Evolutionary conservation across 2,797 vertebrate genomes (phyloP).

Genomic region (Mus caroli): DNA sequence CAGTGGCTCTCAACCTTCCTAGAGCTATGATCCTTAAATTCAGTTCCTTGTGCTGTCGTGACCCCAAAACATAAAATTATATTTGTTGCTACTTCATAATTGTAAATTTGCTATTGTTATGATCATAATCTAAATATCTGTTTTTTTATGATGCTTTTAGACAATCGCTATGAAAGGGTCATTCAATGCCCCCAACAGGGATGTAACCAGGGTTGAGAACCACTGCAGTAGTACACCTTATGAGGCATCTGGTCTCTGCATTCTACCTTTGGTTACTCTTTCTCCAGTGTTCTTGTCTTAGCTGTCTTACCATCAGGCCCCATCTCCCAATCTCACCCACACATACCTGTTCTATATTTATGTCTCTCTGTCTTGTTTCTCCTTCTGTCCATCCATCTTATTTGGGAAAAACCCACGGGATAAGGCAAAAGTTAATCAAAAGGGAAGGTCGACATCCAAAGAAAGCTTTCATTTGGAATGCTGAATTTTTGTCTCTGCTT

Average conservation of each 20-base stretch:
- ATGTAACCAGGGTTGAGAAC: not conserved
- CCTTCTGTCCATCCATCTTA: not conserved
- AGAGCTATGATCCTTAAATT: not conserved
- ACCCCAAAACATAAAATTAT: not conserved
- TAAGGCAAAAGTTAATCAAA: slow-evolving; percentile 22
- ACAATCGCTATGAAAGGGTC: not conserved
- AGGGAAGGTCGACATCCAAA: not conserved
- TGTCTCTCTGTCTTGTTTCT: not conserved
- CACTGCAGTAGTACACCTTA: too few relatives aligned
- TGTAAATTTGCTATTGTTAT: not conserved
- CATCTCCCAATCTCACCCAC: not conserved
- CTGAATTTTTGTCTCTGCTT: slow-evolving; percentile 57
- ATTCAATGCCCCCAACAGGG: not conserved
- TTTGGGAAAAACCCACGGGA: slow-evolving; percentile 29
- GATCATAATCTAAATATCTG: not conserved
- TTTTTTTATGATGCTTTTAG: not conserved
- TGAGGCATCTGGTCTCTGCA: not conserved
- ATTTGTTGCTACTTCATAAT: not conserved
- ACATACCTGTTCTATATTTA: slow-evolving; percentile 1
- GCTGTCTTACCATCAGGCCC: not conserved
- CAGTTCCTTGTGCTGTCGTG: not conserved
- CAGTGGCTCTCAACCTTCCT: not conserved
- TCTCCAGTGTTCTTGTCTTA: not conserved
- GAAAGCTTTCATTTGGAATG: slow-evolving; percentile 48
- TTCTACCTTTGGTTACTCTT: not conserved